These are phyloP conservation scores for Pseudochirops cupreus DNA, from an alignment of 2,797 vertebrate genomes.

Conservation along the genomic window DNA sequence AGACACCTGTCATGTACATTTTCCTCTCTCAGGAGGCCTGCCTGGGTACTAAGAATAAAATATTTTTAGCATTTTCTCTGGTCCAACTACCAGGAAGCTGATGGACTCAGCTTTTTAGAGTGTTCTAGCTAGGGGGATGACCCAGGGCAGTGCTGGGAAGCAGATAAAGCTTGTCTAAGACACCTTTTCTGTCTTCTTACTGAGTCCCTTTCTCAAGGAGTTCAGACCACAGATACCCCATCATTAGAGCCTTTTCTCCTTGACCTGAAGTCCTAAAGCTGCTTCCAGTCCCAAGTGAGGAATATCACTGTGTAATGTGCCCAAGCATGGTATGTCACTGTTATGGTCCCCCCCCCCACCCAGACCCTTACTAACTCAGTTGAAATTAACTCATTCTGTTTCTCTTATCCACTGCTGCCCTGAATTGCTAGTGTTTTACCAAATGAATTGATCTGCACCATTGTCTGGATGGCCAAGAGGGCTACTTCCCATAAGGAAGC, in stretches of 20 bases:
- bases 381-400: not conserved
- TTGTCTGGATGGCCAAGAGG: not conserved
- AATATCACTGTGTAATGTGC: not conserved
- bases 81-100: not conserved
- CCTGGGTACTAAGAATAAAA: not conserved
- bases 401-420: not conserved
- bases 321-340: not conserved
- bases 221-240: not conserved
- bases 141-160: not conserved
- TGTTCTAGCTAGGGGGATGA: not conserved
- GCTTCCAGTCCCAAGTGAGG: not conserved
- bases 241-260: not conserved
- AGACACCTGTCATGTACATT: not conserved
- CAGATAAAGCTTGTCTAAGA: not conserved
- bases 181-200: not conserved
- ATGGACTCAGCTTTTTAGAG: not conserved
- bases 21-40: not conserved
- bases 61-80: not conserved
- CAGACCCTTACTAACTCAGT: not conserved
- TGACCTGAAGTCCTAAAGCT: not conserved
- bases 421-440: not conserved
- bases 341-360: not conserved
- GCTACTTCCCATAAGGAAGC: not conserved
- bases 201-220: not conserved
- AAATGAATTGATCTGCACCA: not conserved